Conservation (phyloP, 2,113 vertebrate species). For the Odocoileus virginianus region DNA sequence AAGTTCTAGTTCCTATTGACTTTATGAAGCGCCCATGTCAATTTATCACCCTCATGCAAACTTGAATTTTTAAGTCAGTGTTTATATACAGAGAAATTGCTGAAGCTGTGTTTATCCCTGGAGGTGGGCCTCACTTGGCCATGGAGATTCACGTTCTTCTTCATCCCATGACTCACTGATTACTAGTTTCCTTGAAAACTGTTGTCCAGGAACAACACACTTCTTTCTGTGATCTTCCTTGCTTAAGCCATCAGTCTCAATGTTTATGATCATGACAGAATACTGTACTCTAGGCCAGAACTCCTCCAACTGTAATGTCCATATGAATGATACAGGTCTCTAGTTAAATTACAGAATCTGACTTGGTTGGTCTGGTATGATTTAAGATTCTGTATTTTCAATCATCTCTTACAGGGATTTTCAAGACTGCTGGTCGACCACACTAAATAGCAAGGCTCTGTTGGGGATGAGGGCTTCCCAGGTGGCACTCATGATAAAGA, state of each 20-base stretch:
- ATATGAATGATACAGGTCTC: background rate
- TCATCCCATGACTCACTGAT: background rate
- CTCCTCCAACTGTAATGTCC: background rate
- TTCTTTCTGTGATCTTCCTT: background rate
- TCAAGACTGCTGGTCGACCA: background rate
- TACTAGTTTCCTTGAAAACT: background rate
- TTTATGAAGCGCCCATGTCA: background rate
- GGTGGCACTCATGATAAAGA: background rate
- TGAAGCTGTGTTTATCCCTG: background rate
- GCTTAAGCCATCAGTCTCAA: background rate
- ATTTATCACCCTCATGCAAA: background rate
- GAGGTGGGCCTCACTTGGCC: background rate
- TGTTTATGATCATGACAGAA: background rate
- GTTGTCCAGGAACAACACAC: background rate
- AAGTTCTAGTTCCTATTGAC: background rate
- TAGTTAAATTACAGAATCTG: background rate
- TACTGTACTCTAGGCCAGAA: background rate
- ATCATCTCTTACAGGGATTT: background rate
- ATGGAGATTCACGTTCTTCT: background rate
- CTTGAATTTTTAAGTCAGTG: background rate
- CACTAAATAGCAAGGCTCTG: background rate
- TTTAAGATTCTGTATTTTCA: conserved; percentile 4
- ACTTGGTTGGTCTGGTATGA: background rate
- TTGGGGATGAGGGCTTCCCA: background rate
- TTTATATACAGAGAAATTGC: background rate